A percentile compares a stretch with the other conserved stretches of the same genome.
phyloP scores from a whole-genome alignment of 2,888 invertebrate genomes.

The Chelonus formosanus region DNA sequence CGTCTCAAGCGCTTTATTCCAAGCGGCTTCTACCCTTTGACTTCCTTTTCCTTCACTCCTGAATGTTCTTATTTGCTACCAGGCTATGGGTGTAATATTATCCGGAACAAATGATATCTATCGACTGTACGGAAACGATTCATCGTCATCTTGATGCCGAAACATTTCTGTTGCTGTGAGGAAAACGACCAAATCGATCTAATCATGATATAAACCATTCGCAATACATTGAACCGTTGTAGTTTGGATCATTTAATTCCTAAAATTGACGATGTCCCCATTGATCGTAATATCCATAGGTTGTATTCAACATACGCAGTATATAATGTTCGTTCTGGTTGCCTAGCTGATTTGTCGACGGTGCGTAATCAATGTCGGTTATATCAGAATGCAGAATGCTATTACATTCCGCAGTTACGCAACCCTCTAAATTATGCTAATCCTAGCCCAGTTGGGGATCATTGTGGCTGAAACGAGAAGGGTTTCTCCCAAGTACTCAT shows the following conservation, averaged over 20 bases:
- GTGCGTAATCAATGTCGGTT: constrained; percentile 5
- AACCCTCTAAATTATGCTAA: constrained; percentile 44
- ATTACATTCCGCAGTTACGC: constrained; percentile 41
- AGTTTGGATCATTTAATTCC: not conserved
- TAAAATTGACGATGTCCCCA: not conserved
- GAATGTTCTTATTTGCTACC: constrained; percentile 6
- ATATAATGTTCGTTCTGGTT: not conserved
- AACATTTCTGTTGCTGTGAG: not conserved
- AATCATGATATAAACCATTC: not conserved
- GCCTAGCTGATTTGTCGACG: not conserved
- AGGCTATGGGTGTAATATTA: constrained; percentile 20
- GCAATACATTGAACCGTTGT: not conserved
- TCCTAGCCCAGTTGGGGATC: constrained; percentile 27
- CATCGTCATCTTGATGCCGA: not conserved
- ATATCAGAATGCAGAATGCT: constrained; percentile 32
- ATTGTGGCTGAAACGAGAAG: constrained; percentile 7
- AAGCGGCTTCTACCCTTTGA: constrained; percentile 7
- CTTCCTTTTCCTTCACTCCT: not conserved
- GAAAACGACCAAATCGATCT: too few species aligned
- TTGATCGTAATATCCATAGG: not conserved
- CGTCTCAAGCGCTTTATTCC: constrained; percentile 18
- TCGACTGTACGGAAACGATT: constrained; percentile 2
- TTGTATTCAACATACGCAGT: not conserved
- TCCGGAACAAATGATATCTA: constrained; percentile 27
- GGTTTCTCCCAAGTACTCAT: not conserved